phyloP scores from a whole-genome alignment of 1,140 invertebrate species.

The Drosophila murphyi region DNA sequence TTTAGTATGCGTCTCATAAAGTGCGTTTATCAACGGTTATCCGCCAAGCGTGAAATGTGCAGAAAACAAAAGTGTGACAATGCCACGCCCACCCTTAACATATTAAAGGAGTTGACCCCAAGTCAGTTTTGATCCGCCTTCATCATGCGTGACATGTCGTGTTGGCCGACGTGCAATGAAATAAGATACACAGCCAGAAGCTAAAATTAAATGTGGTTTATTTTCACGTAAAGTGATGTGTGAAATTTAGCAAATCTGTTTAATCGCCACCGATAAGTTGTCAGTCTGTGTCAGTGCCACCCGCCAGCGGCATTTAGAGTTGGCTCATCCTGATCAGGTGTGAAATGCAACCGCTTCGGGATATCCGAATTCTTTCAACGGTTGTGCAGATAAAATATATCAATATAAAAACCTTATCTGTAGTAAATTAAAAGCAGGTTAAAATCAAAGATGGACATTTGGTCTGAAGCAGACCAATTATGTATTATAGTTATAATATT shows the following conservation, averaged over 20 bases:
- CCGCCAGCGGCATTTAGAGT: constrained; percentile 41
- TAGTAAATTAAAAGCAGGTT: too few species aligned
- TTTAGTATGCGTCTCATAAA: constrained; percentile 82
- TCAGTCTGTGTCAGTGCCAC: constrained; percentile 34
- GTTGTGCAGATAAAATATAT: too few species aligned
- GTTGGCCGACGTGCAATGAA: constrained; percentile 1
- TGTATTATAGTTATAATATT: too few species aligned
- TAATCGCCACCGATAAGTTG: constrained; percentile 70
- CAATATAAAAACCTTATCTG: too few species aligned
- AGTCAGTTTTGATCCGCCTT: not conserved
- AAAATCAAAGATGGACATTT: too few species aligned
- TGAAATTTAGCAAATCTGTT: constrained; percentile 82
- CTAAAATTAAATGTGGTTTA: constrained; percentile 59
- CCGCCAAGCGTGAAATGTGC: constrained; percentile 53
- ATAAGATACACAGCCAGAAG: constrained; percentile 15
- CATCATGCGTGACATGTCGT: constrained; percentile 1
- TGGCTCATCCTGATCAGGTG: constrained; percentile 52
- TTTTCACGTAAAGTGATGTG: constrained; percentile 76
- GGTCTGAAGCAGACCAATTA: too few species aligned
- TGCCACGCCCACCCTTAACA: constrained; percentile 27
- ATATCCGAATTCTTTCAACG: not conserved
- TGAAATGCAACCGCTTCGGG: constrained; percentile 26
- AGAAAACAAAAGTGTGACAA: constrained; percentile 79
- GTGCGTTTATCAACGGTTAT: constrained; percentile 66
- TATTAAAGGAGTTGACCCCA: not conserved